A percentile compares a stretch with the other conserved stretches of the same genome.
These are phyloP conservation scores for Polymixis lichenea DNA, from an alignment of 2,888 invertebrate genomes.

Conservation along the genomic window DNA sequence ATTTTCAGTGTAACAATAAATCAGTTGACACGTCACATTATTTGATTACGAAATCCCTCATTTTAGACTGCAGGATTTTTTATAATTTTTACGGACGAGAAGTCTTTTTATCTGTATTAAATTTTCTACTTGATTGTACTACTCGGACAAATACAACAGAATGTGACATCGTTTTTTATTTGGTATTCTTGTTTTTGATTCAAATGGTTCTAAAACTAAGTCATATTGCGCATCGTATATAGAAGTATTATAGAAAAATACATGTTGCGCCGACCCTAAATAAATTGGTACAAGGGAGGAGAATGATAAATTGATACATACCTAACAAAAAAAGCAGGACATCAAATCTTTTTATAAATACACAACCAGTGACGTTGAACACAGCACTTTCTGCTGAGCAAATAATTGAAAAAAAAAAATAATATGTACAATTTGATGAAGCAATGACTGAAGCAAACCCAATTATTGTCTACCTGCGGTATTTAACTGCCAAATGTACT, in stretches of 20 bases:
- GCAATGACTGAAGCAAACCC: neutral
- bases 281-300: too few relatives aligned
- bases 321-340: neutral
- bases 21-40: slow-evolving; percentile 70
- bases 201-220: neutral
- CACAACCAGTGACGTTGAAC: too few relatives aligned
- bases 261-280: too few relatives aligned
- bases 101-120: slow-evolving; percentile 62
- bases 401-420: neutral
- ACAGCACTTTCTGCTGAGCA: too few relatives aligned
- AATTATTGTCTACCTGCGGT: neutral
- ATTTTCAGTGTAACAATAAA: slow-evolving; percentile 78
- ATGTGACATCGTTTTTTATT: slow-evolving; percentile 62
- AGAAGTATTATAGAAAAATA: too few relatives aligned
- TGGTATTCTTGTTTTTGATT: slow-evolving; percentile 44
- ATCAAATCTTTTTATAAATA: neutral
- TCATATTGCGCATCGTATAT: neutral
- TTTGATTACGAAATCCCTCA: slow-evolving; percentile 68
- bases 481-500: neutral
- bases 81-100: slow-evolving; percentile 59
- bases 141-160: slow-evolving; percentile 67
- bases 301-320: too few relatives aligned
- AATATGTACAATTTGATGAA: neutral
- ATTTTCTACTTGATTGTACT: slow-evolving; percentile 66
- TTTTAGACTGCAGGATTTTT: slow-evolving; percentile 49